Conservation (phyloP, 2,113 vertebrate species). For the Spizaetus ornatus region DNA sequence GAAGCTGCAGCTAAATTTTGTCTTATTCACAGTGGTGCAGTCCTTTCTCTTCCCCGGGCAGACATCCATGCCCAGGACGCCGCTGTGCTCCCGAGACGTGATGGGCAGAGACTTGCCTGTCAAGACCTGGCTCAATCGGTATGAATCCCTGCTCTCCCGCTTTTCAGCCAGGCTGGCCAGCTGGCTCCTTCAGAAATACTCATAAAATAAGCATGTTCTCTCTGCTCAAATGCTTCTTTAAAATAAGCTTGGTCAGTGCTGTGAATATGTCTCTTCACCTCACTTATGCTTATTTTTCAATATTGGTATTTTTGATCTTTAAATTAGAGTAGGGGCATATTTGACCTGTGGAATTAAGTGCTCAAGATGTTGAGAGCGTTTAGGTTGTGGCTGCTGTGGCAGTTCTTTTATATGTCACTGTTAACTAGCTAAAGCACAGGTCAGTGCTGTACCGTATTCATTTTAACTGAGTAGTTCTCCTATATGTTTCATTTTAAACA, state of each 20-base stretch:
- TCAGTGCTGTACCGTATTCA: neutral
- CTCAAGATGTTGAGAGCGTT: neutral
- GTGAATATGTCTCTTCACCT: rapidly evolving
- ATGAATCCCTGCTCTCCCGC: neutral
- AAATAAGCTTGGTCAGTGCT: neutral
- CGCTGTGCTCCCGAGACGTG: rapidly evolving
- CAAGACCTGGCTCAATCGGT: neutral
- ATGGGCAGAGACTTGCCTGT: neutral
- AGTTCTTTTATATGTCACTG: neutral
- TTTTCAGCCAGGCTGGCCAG: neutral
- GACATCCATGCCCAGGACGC: rapidly evolving
- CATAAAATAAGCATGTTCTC: neutral
- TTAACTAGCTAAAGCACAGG: neutral
- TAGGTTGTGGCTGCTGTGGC: neutral
- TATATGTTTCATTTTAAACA: neutral
- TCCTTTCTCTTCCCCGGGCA: neutral
- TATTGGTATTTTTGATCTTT: neutral
- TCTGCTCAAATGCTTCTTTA: neutral
- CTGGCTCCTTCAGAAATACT: neutral
- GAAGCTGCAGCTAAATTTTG: neutral
- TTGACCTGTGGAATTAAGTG: neutral
- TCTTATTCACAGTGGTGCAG: rapidly evolving
- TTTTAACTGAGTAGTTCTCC: neutral
- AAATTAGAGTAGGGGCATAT: neutral
- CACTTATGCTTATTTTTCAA: neutral